Evolutionary conservation across 2,113 vertebrate genomes (phyloP), one percentile per base, ranked within the genome.

Genomic region (Diglossa brunneiventris): DNA sequence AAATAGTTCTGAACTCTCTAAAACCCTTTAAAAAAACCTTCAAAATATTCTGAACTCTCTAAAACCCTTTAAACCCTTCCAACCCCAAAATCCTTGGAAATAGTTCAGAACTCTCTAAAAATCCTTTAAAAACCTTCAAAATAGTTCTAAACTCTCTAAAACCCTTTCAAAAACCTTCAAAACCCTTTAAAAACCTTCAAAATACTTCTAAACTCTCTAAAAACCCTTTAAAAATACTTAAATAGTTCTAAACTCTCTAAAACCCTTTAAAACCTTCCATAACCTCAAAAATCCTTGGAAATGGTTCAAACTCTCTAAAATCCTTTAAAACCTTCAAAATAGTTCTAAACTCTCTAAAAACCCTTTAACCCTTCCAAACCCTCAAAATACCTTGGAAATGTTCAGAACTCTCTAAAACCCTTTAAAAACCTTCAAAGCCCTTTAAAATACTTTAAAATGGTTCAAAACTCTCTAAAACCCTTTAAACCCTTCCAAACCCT

Each of bases 61-160:
- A 52, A 50, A 24, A 49, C 12, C 19, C 19, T 46, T 46, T 6
- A 11, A 37, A 37, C 15, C 7, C 24, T 3, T 26, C 28, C 30
- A 55, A 55, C 44, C 6, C n/a, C 14, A 2, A 68, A 67, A 33
- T 0, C 35, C 13, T 14, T 33, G 2, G 9, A 46, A 46, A 46
- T 3, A 0, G 11, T 16, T 66, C 6, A 24, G 26, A 56, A 21
- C 12, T 21, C 31, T 56, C 11, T 21, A 55, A 21, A n/a, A 46
- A 44, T 2, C 7, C 15, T n/a, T 15, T 4, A 11, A 18, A 37
- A 5, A 6, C 9, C 3, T 21, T 11, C 1, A 11, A 42, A 64
- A 49, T 13, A 2, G 23, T 49, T 24, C 13, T 9, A 9, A 50
- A 52, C 24, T 27, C 49, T 15, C 14, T 31, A 55, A 46, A 44